phyloP scores from a whole-genome alignment of 2,113 vertebrate genomes.

The Natator depressus region DNA sequence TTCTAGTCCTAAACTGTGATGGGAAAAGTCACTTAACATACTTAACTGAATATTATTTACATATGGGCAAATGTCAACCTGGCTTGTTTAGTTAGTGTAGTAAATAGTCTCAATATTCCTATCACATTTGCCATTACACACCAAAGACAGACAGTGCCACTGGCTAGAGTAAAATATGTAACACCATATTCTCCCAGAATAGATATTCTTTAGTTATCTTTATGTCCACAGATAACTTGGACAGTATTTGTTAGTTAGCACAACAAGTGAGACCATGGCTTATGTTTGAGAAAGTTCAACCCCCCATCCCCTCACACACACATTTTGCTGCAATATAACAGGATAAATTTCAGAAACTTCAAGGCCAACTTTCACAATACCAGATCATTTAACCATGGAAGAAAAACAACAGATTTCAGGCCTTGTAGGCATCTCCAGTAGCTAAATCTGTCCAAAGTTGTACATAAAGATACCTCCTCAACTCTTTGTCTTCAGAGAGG shows the following conservation, averaged over 20 bases:
- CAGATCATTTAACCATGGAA: not conserved
- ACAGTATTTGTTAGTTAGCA: not conserved
- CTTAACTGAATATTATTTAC: not conserved
- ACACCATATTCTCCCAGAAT: not conserved
- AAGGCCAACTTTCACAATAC: constrained; percentile 14
- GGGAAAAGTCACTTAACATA: not conserved
- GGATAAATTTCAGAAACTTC: not conserved
- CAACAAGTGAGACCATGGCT: not conserved
- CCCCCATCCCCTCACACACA: not conserved
- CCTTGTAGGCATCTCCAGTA: not conserved
- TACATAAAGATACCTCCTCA: not conserved
- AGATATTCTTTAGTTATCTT: not conserved
- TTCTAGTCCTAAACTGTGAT: not conserved
- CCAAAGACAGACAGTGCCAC: not conserved
- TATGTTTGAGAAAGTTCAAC: not conserved
- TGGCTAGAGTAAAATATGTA: not conserved
- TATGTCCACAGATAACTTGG: not conserved
- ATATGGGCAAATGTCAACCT: not conserved
- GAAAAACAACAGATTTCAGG: not conserved
- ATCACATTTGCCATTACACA: not conserved
- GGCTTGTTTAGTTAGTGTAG: not conserved
- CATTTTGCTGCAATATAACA: not conserved
- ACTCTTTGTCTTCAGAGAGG: not conserved
- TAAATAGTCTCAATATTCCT: fast-evolving
- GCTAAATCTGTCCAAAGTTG: not conserved